These are phyloP conservation scores for Toxonevra muliebris DNA, from an alignment of 2,888 invertebrate species.

Conservation along the genomic window DNA sequence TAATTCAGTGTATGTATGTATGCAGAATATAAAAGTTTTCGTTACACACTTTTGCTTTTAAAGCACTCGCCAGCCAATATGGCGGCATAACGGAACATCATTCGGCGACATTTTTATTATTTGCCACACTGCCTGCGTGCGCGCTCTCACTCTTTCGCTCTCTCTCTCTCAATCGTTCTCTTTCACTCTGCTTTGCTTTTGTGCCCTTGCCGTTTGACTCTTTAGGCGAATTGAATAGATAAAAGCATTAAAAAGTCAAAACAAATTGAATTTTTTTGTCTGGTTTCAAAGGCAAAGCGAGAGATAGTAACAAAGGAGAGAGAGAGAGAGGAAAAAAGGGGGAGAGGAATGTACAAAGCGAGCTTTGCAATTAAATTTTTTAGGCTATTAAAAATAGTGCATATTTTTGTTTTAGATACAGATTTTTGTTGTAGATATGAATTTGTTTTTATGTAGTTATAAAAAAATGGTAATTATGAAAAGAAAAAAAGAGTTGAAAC, in stretches of 20 bases:
- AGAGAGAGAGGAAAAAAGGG: too few relatives aligned
- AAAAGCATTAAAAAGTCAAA: constrained; percentile 17
- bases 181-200: neutral
- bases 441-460: too few relatives aligned
- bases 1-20: neutral
- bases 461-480: too few relatives aligned
- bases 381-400: too few relatives aligned
- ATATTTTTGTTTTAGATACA: too few relatives aligned
- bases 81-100: neutral
- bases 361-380: too few relatives aligned
- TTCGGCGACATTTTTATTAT: neutral
- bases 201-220: too few relatives aligned
- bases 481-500: too few relatives aligned
- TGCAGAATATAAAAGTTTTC: neutral
- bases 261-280: constrained; percentile 16
- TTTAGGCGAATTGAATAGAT: neutral
- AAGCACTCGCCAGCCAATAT: constrained; percentile 17
- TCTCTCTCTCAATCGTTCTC: neutral
- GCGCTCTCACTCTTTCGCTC: neutral
- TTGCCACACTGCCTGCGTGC: neutral
- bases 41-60: neutral
- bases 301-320: too few relatives aligned
- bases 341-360: too few relatives aligned
- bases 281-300: too few relatives aligned
- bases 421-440: too few relatives aligned